Evolutionary conservation across 2,888 invertebrate species (phyloP).

Genomic region (Melinaea menophilus): DNA sequence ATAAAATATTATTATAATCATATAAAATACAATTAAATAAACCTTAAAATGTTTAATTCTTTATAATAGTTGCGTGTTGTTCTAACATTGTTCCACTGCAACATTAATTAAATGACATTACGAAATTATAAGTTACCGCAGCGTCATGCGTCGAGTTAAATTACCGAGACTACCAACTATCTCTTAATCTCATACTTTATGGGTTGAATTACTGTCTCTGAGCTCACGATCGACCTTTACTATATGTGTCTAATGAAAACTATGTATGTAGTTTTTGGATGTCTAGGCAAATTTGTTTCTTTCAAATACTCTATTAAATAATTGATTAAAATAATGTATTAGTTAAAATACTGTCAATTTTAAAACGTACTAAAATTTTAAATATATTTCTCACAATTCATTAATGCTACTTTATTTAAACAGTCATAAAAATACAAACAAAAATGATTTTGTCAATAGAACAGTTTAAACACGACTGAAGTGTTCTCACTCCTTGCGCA

Average conservation of each 20-base stretch:
- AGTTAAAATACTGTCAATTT: no score
- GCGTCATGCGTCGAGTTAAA: neutral
- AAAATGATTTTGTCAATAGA: neutral
- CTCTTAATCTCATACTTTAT: neutral
- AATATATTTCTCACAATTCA: no score
- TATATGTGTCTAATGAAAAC: neutral
- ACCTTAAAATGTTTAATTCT: no score
- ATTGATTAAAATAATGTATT: no score
- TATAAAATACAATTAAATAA: no score
- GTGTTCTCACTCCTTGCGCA: conserved; percentile 5
- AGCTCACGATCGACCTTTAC: no score
- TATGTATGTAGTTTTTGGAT: neutral
- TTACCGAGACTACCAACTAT: neutral
- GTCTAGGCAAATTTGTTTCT: no score
- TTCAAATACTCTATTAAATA: no score
- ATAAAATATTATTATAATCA: no score
- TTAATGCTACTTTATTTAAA: no score
- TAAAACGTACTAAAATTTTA: no score
- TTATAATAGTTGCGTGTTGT: no score
- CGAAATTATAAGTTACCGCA: conserved; percentile 1
- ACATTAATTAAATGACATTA: neutral
- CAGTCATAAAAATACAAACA: neutral
- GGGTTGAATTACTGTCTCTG: neutral
- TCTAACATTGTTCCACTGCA: conserved; percentile 7
- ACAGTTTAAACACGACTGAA: neutral